Evolutionary conservation across 2,113 vertebrate species (phyloP).

Genomic region (Anarhynchus alexandrinus): DNA sequence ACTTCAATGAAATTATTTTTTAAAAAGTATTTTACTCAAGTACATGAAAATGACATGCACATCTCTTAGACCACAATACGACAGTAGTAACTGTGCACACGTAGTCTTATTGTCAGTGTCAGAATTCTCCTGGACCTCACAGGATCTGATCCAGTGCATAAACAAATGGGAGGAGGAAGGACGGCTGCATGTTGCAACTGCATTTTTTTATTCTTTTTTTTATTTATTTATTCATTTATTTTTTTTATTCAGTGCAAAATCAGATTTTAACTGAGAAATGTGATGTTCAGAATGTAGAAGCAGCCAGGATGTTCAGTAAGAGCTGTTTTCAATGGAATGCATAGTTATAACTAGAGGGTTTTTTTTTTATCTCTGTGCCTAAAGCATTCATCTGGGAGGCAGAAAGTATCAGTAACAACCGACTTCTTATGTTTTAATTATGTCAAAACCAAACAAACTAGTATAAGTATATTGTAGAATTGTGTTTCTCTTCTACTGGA

Average conservation of each 20-base stretch:
- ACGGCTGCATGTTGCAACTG: neutral
- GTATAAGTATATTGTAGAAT: neutral
- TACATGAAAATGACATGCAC: neutral
- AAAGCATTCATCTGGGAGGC: neutral
- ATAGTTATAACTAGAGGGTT: neutral
- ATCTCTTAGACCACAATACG: neutral
- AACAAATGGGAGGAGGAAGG: neutral
- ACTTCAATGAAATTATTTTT: neutral
- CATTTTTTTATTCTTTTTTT: too few species aligned
- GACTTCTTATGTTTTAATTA: neutral
- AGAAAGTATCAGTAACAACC: neutral
- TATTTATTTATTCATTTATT: too few species aligned
- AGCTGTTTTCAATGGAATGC: neutral
- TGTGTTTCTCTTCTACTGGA: neutral
- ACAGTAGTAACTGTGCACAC: neutral
- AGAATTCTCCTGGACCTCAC: neutral
- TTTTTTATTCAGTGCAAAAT: neutral
- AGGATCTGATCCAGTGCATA: neutral
- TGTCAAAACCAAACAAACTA: neutral
- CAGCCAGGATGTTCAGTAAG: neutral
- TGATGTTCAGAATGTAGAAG: neutral
- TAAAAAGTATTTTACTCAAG: neutral
- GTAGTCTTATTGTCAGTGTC: neutral
- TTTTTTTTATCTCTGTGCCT: neutral
- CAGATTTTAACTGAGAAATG: neutral